Evolutionary conservation across 2,797 vertebrate genomes (phyloP).

Genomic region (Tenualosa thibaudeaui): DNA sequence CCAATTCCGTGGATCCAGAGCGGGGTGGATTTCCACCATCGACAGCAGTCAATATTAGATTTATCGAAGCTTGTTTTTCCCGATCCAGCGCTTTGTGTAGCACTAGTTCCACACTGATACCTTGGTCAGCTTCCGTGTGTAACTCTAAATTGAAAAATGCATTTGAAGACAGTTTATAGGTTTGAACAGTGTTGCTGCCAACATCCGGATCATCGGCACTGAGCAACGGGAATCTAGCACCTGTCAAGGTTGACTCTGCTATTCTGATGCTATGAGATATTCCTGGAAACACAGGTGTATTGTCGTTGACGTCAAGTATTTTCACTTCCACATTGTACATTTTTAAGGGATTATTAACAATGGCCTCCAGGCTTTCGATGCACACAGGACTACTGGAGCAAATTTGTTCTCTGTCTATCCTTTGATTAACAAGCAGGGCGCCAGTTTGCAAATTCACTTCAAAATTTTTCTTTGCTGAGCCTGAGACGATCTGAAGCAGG

Average conservation of each 20-base stretch:
- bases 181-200: conserved; percentile 46
- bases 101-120: conserved; percentile 36
- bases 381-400: conserved; percentile 50
- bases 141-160: conserved; percentile 45
- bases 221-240: conserved; percentile 48
- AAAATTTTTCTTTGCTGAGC: conserved; percentile 53
- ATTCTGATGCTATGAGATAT: conserved; percentile 52
- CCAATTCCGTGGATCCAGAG: conserved; percentile 55
- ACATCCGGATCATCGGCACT: conserved; percentile 49
- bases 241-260: conserved; percentile 53
- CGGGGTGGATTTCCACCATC: conserved; percentile 57
- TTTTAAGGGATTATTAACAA: conserved; percentile 50
- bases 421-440: conserved; percentile 48
- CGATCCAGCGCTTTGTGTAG: conserved; percentile 40
- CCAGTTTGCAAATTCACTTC: conserved; percentile 54
- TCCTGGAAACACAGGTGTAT: conserved; percentile 35
- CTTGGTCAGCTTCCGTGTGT: conserved; percentile 37
- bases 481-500: conserved; percentile 53
- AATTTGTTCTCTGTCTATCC: conserved; percentile 56
- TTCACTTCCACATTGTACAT: conserved; percentile 52
- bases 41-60: conserved; percentile 56
- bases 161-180: conserved; percentile 41
- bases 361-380: conserved; percentile 52
- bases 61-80: conserved; percentile 45
- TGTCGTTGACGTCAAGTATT: conserved; percentile 51